phyloP scores from a whole-genome alignment of 1,140 invertebrate species.

The Cephus cinctus region DNA sequence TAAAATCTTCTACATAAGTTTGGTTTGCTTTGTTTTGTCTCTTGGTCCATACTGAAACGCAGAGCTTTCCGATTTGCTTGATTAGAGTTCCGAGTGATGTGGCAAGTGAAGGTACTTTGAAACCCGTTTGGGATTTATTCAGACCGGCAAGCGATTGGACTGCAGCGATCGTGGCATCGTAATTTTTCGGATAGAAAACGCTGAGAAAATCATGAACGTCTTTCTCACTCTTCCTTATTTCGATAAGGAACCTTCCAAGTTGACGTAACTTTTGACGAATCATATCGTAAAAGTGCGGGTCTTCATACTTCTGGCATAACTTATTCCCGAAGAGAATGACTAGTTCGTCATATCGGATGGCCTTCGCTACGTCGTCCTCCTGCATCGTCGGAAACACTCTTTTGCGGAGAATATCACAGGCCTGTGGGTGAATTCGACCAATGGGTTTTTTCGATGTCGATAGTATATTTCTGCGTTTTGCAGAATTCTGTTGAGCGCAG shows the following conservation, averaged over 20 bases:
- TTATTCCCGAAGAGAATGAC: conserved; percentile 11
- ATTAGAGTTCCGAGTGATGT: conserved; percentile 10
- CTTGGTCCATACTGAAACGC: conserved; percentile 14
- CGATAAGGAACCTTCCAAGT: conserved; percentile 9
- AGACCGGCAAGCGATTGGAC: conserved; percentile 7
- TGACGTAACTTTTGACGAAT: conserved; percentile 8
- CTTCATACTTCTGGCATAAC: conserved; percentile 1
- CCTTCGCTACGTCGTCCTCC: neutral
- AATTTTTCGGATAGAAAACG: conserved; percentile 8
- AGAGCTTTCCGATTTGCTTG: conserved; percentile 17
- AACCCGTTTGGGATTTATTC: neutral
- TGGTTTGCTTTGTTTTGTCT: conserved; percentile 13
- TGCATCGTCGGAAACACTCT: conserved; percentile 8
- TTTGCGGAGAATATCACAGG: conserved; percentile 7
- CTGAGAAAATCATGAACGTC: neutral
- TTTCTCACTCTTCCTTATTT: neutral
- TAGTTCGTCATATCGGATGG: conserved; percentile 12
- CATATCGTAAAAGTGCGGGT: conserved; percentile 11
- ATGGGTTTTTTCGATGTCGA: neutral
- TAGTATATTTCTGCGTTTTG: conserved; percentile 2
- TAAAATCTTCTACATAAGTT: conserved; percentile 17
- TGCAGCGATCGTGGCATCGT: neutral
- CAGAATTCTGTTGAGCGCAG: neutral
- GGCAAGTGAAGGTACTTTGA: conserved; percentile 3
- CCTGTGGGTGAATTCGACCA: conserved; percentile 6